Evolutionary conservation across 2,888 invertebrate genomes (phyloP), one percentile per base, ranked within the genome.

Genomic region (Mythimna impura): DNA sequence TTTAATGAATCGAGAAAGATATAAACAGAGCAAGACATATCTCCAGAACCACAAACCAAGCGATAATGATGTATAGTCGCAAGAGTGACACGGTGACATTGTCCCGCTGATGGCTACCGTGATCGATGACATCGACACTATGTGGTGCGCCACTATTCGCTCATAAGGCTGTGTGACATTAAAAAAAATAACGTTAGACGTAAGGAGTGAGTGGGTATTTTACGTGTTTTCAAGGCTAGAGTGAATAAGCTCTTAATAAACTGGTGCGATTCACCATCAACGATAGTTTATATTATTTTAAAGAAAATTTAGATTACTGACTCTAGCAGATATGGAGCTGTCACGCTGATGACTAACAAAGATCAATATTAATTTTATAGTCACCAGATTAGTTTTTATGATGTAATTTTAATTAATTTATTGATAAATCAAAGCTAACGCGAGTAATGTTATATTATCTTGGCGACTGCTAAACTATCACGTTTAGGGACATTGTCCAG

Each of bases 71-170:
- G 66, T 57, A 70, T 76, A 66, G 70, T 50, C 60, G 40, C 54
- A n/a, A 47, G 12, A 43, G 71, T 43, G 77, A 57, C 61, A 52
- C 55, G 4, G 62, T 47, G 60, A 60, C 52, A 40, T 57, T 66
- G 63, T 64, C 64, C 54, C 64, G 25, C 61, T 64, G 79, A 58
- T 50, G 69, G 66, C 34, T 14, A 54, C 36, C 43, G 57, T 78
- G 80, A 80, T 82, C 55, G 79, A 70, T 78, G 79, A 58, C n/a
- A 69, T 63, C 58, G 34, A 25, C 52, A 36, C 34, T 47, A 22
- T n/a, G 52, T 43, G 65, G 30, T 34, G 57, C 60, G 58, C 61
- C 64, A 82, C 60, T 61, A 60, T 57, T 67, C 20, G 34, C 61
- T 66, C 65, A 36, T 47, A n/a, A 55, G 9, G 6, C 55, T 30